Percentiles rank a stretch among this genome's conserved stretches.
phyloP scores from a whole-genome alignment of 2,888 invertebrate species.

The Agapetus fuscipes region DNA sequence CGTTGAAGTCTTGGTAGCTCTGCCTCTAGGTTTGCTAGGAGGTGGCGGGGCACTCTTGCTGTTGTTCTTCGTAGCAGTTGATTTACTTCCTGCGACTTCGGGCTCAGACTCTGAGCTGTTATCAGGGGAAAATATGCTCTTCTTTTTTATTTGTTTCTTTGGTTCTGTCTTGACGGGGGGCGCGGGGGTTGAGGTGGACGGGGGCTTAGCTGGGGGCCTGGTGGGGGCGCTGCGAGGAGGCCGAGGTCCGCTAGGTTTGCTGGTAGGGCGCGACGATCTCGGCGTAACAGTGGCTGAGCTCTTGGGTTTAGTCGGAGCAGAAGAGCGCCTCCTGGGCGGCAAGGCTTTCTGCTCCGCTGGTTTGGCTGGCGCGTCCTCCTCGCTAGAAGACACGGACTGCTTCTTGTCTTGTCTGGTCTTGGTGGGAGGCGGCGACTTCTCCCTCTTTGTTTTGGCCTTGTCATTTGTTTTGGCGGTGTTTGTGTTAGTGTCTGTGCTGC shows the following conservation, averaged over 20 bases:
- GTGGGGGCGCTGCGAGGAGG: conserved; percentile 12
- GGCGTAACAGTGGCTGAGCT: conserved; percentile 51
- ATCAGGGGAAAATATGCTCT: conserved; percentile 76
- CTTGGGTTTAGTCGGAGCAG: conserved; percentile 49
- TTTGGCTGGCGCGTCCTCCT: conserved; percentile 15
- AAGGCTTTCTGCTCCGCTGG: conserved; percentile 23
- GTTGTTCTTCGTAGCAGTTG: conserved; percentile 27
- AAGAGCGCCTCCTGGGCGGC: conserved; percentile 39
- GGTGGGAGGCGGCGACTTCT: conserved; percentile 4
- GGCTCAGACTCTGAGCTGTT: conserved; percentile 46
- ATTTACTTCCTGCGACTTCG: conserved; percentile 33
- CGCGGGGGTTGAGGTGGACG: conserved; percentile 27
- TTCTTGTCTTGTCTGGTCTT: conserved; percentile 27
- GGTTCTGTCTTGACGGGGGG: conserved; percentile 26
- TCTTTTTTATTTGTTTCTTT: conserved; percentile 45
- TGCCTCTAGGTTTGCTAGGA: conserved; percentile 23
- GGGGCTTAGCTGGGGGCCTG: conserved; percentile 30
- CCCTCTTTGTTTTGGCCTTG: too few relatives aligned
- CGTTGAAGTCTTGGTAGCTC: conserved; percentile 10
- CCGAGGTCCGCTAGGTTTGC: conserved; percentile 25
- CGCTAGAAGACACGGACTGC: conserved; percentile 38
- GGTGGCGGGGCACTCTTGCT: conserved; percentile 25
- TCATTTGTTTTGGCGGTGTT: conserved; percentile 7
- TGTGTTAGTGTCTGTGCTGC: conserved; percentile 5
- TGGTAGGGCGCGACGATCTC: conserved; percentile 27